Evolutionary conservation across 2,797 vertebrate species (phyloP), one percentile per base, ranked within the genome.

Genomic region (Falco naumanni): DNA sequence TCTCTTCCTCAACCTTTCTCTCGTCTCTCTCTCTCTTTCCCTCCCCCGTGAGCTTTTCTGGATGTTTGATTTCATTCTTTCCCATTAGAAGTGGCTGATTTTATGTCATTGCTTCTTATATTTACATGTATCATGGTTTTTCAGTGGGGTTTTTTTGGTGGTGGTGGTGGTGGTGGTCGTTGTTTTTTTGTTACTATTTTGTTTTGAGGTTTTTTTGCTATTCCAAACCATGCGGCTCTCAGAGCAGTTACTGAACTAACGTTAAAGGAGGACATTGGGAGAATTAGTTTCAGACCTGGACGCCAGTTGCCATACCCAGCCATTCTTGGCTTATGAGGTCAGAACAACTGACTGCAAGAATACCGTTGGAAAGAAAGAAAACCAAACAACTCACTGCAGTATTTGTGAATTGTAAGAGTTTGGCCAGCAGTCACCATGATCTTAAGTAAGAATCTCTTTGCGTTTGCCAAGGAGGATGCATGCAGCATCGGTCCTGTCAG

Each of bases 221-320:
- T 96, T 96, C 90, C 69, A 74, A 98, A 97, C 90, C 96, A 77
- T 63, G 76, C 90, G 88, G 97, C 97, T 98, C 94, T 98, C 97
- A 76, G 92, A 97, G 93, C 89, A 93, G 85, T 95, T 96, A 97
- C 98, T 96, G 94, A 96, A 94, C 97, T 97, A 95, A 97, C 70
- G 34, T 90, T 96, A 95, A 98, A 97, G 97, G 93, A 95, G 97
- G 94, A 94, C 95, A 79, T 10, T 68, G 88, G 96, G 96, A 97
- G 95, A 95, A 97, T 91, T 97, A 96, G 86, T 78, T 96, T 94
- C 96, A 95, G 94, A 95, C 76, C 89, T 98, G 97, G 97, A 97
- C 95, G 8, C 45, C 83, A 89, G 85, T 56, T 82, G 95, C 85
- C 61, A 24, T n/a, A 70, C 75, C 41, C 65, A 70, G 4, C 65